Conservation (phyloP, 2,113 vertebrate genomes). For the Pycnonotus jocosus region DNA sequence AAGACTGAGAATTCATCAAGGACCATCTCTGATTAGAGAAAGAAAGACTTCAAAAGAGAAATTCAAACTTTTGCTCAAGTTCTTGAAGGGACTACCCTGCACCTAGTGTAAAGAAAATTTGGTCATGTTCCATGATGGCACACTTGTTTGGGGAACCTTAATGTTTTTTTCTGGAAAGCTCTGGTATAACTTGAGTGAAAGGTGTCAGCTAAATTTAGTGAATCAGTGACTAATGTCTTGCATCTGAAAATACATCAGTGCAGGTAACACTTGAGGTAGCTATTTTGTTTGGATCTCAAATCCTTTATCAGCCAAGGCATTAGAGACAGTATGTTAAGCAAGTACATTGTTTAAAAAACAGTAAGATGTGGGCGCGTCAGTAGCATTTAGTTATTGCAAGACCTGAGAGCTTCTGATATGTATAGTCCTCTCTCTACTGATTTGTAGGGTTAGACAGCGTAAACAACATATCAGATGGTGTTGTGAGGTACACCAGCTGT, state of each 20-base stretch:
- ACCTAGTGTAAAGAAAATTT: neutral
- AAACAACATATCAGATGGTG: neutral
- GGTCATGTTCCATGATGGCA: neutral
- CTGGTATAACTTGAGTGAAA: neutral
- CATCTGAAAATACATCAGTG: neutral
- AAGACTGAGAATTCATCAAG: constrained; percentile 15
- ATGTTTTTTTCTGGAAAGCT: neutral
- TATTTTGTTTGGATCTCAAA: neutral
- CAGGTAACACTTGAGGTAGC: neutral
- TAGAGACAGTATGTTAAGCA: neutral
- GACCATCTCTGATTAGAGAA: neutral
- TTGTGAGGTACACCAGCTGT: neutral
- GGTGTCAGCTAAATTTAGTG: neutral
- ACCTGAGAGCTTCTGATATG: neutral
- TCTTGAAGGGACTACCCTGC: neutral
- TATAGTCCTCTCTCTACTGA: neutral
- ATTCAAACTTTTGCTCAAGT: neutral
- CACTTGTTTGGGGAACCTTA: neutral
- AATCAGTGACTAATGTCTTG: neutral
- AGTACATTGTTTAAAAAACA: neutral
- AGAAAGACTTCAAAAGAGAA: neutral
- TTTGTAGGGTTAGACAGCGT: neutral
- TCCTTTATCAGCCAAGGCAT: neutral
- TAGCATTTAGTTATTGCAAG: neutral
- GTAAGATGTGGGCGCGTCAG: too few species aligned